A percentile compares a stretch with the other conserved stretches of the same genome.
phyloP scores from a whole-genome alignment of 2,113 vertebrate genomes.

The Coturnix japonica region DNA sequence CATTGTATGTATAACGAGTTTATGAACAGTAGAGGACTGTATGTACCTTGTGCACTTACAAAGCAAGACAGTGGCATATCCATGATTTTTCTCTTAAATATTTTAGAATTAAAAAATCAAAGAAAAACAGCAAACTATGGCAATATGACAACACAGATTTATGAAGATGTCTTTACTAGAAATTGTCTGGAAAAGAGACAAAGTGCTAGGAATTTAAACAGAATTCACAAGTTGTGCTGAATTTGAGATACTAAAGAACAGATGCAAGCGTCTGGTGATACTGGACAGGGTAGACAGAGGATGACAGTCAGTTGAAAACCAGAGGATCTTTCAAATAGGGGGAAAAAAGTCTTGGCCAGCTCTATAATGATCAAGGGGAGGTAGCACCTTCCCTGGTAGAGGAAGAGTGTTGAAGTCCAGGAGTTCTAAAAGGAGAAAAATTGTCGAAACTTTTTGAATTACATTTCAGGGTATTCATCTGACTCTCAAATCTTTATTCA shows the following conservation, averaged over 20 bases:
- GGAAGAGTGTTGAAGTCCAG: not conserved
- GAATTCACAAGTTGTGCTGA: not conserved
- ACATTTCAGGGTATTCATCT: not conserved
- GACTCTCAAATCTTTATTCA: not conserved
- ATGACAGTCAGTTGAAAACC: not conserved
- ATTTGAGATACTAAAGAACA: not conserved
- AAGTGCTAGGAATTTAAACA: not conserved
- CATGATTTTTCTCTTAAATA: not conserved
- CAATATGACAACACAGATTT: not conserved
- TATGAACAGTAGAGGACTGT: not conserved
- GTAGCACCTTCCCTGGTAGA: not conserved
- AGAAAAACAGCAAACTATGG: not conserved
- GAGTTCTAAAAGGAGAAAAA: not conserved
- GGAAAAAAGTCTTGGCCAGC: not conserved
- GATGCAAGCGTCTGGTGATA: not conserved
- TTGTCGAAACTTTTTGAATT: not conserved
- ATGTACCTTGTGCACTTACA: rapidly evolving
- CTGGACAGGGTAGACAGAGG: not conserved
- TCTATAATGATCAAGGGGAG: not conserved
- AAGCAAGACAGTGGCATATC: not conserved
- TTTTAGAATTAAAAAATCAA: not conserved
- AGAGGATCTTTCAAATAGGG: not conserved
- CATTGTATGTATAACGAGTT: not conserved
- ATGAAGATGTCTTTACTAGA: not conserved
- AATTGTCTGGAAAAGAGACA: not conserved